Conservation (phyloP, 2,797 vertebrate species). For the Mus minutoides region DNA sequence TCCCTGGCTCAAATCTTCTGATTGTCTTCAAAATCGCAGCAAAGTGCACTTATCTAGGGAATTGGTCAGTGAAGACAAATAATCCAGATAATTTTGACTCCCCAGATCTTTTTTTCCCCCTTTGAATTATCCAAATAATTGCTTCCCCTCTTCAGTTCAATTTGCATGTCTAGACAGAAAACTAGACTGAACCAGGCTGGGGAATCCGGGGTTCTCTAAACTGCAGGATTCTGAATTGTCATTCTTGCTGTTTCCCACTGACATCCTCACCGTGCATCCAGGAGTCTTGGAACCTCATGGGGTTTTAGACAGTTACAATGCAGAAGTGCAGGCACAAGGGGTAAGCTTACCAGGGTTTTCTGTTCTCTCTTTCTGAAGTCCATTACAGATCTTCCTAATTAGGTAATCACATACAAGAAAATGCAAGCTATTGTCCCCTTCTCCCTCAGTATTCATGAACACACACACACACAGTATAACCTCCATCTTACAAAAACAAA, state of each 20-base stretch:
- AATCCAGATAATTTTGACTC: conserved; percentile 25
- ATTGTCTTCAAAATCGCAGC: conserved; percentile 26
- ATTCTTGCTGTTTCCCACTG: conserved; percentile 41
- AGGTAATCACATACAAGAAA: conserved; percentile 19
- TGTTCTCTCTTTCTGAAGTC: conserved; percentile 19
- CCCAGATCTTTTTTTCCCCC: neutral
- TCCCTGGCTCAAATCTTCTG: conserved; percentile 58
- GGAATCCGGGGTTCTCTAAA: conserved; percentile 61
- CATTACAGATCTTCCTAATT: conserved; percentile 10
- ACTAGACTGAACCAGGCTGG: conserved; percentile 63
- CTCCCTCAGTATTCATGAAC: conserved; percentile 7
- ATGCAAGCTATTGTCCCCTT: neutral
- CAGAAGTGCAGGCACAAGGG: conserved; percentile 11
- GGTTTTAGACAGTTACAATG: conserved; percentile 31
- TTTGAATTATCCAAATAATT: conserved; percentile 80
- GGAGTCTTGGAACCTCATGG: conserved; percentile 31
- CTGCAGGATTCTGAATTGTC: neutral
- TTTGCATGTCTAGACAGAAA: conserved; percentile 79
- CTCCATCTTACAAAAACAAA: conserved; percentile 50
- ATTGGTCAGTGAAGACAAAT: conserved; percentile 63
- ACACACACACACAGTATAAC: neutral
- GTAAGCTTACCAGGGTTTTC: conserved; percentile 25
- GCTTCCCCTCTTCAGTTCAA: conserved; percentile 73
- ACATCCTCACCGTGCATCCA: neutral
- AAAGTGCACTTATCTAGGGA: conserved; percentile 51